These are phyloP conservation scores for Dexiosoma caninum DNA, from an alignment of 2,888 invertebrate genomes.

Conservation along the genomic window DNA sequence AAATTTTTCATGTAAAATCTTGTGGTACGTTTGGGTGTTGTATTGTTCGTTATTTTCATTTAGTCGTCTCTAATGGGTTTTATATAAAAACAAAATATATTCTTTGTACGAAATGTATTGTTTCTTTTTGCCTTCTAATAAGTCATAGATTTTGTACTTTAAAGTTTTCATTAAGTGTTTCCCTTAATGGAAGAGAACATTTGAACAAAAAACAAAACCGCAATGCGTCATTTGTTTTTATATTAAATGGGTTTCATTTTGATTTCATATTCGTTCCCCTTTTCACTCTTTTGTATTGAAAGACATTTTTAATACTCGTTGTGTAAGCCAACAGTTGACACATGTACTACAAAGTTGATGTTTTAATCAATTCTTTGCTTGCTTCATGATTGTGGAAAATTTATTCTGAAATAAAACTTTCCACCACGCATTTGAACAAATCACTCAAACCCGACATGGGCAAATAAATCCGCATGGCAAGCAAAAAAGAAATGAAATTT, in stretches of 20 bases:
- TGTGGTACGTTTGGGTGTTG: slow-evolving; percentile 39
- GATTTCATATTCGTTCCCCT: slow-evolving; percentile 7
- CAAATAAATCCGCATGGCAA: not conserved
- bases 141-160: slow-evolving; percentile 49
- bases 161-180: slow-evolving; percentile 44
- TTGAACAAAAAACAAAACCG: slow-evolving; percentile 49
- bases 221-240: slow-evolving; percentile 61
- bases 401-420: slow-evolving; percentile 7
- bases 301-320: not conserved
- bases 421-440: not conserved
- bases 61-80: not conserved
- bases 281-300: not conserved
- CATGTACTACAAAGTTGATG: slow-evolving; percentile 30
- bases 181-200: slow-evolving; percentile 32
- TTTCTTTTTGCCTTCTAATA: slow-evolving; percentile 33
- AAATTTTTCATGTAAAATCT: slow-evolving; percentile 53
- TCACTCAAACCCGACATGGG: not conserved
- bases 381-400: not conserved
- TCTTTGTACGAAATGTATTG: slow-evolving; percentile 1
- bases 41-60: slow-evolving; percentile 7
- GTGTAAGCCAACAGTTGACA: slow-evolving; percentile 39
- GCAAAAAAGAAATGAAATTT: too few relatives aligned
- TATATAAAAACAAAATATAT: not conserved
- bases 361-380: slow-evolving; percentile 46
- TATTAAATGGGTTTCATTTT: slow-evolving; percentile 42